A percentile compares a stretch with the other conserved stretches of the same genome.
phyloP scores from a whole-genome alignment of 2,888 invertebrate species.

The Pardosa pseudoannulata region DNA sequence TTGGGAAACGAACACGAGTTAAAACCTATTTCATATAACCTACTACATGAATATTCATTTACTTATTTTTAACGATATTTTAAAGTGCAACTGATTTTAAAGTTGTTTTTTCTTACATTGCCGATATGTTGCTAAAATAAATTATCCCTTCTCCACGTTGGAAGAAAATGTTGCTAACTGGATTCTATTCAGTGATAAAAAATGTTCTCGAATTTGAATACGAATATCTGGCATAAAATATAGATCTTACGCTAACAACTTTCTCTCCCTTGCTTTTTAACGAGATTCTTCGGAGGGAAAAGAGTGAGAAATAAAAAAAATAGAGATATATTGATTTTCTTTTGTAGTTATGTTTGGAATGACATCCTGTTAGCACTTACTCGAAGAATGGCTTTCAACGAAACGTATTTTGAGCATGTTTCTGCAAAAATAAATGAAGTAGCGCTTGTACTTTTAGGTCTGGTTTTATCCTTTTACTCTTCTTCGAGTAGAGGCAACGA shows the following conservation, averaged over 20 bases:
- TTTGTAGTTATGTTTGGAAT: not conserved
- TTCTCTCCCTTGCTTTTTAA: constrained; percentile 14
- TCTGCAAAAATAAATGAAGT: not conserved
- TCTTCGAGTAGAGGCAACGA: too few species aligned
- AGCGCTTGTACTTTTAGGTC: not conserved
- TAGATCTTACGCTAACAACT: constrained; percentile 30
- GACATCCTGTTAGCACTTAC: not conserved
- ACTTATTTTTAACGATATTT: too few species aligned
- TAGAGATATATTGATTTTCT: constrained; percentile 2
- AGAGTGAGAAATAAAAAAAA: not conserved
- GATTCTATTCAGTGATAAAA: not conserved
- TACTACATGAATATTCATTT: too few species aligned
- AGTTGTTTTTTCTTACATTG: too few species aligned
- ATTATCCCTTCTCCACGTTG: not conserved
- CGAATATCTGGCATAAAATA: constrained; percentile 29
- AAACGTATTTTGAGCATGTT: not conserved
- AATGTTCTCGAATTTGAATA: constrained; percentile 29
- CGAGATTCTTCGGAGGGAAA: constrained; percentile 14
- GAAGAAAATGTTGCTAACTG: not conserved
- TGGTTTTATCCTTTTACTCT: too few species aligned
- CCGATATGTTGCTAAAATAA: too few species aligned
- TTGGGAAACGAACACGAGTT: too few species aligned
- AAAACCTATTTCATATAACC: too few species aligned
- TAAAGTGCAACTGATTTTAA: too few species aligned
- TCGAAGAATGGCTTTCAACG: not conserved